A percentile compares a stretch with the other conserved stretches of the same genome.
Evolutionary conservation across 2,113 vertebrate genomes (phyloP).

Genomic region (Drymodes brunneopygia): DNA sequence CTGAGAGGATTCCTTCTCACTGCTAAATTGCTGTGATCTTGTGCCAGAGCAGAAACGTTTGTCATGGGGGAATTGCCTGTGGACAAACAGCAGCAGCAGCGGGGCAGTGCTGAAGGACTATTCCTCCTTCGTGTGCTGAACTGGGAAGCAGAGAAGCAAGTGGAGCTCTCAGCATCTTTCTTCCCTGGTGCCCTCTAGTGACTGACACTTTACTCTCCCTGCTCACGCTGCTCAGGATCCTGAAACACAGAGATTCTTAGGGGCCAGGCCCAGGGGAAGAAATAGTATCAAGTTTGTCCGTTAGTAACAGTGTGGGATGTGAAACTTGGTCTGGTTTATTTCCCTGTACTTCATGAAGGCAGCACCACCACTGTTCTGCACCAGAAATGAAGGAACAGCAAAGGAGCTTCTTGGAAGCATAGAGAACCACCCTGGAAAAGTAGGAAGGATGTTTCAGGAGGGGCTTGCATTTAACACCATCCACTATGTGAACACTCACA

Average conservation of each 20-base stretch:
- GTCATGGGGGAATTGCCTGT: no score
- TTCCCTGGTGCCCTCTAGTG: background rate
- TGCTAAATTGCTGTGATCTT: background rate
- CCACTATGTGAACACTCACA: background rate
- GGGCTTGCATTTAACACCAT: background rate
- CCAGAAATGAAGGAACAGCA: background rate
- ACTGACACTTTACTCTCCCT: background rate
- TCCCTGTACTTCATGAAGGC: background rate
- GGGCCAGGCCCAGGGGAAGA: background rate
- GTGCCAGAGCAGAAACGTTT: background rate
- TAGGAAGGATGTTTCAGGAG: background rate
- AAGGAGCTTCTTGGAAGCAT: background rate
- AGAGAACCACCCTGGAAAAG: background rate
- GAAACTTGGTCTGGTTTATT: background rate
- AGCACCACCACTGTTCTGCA: background rate
- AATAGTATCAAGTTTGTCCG: background rate
- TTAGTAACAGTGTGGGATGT: no score
- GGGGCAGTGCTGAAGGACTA: background rate
- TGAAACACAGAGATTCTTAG: background rate
- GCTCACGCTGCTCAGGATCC: background rate
- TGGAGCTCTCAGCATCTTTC: background rate
- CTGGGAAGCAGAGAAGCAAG: background rate
- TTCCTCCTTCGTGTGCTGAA: fast-evolving
- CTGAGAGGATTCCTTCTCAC: background rate
- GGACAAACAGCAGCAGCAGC: background rate